Base-by-base conservation (phyloP, 2,113 vertebrate genomes). In the Stigmatopora nigra region DNA sequence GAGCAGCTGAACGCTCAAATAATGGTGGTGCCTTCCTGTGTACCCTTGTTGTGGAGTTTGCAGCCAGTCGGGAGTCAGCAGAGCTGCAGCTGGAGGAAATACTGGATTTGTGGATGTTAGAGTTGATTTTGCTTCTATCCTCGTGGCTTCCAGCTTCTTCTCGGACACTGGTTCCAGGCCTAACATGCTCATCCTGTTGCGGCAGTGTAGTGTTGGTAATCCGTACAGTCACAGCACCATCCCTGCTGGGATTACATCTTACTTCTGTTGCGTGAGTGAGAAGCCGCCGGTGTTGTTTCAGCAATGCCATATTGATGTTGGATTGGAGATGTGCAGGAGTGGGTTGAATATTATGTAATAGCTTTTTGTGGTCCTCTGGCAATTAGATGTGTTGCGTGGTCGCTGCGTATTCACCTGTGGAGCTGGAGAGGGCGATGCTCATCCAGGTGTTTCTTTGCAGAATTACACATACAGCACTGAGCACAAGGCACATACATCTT, bases 71-170 rank as follows among this genome's bases (percentile, higher is more conserved):
- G 46, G 94, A 95, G 81, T 98, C 96, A 12, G 92, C 96, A 0
- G 94, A 98, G 89, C 95, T 97, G 81, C 93, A 93, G 88, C 92
- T 98, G 84, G 96, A 98, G 2, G 95, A 98, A 86, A 98, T 94
- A 82, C 95, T 97, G 89, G 94, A 94, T 83, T 97, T 98, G 92
- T 92, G 92, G 77, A 89, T 91, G 84, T 93, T 92, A 51, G 92
- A 86, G 67, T 92, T 91, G 83, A 45, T 67, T 89, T 91, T 71
- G 77, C 80, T 82, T 64, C 84, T 78, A 61, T 81, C 74, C 36
- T 73, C 75, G 41, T 51, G 58, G 62, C 60, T 65, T 11, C 64
- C 71, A 19, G 48, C 61, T 31, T 60, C 61, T 64, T 56, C 63
- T 38, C 67, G 48, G 70, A 15, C 78, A 16, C 79, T 69, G 79